A percentile compares a stretch with the other conserved stretches of the same genome.
These are phyloP conservation scores for Scaptomyza flava DNA, from an alignment of 2,888 invertebrate genomes.

Conservation along the genomic window DNA sequence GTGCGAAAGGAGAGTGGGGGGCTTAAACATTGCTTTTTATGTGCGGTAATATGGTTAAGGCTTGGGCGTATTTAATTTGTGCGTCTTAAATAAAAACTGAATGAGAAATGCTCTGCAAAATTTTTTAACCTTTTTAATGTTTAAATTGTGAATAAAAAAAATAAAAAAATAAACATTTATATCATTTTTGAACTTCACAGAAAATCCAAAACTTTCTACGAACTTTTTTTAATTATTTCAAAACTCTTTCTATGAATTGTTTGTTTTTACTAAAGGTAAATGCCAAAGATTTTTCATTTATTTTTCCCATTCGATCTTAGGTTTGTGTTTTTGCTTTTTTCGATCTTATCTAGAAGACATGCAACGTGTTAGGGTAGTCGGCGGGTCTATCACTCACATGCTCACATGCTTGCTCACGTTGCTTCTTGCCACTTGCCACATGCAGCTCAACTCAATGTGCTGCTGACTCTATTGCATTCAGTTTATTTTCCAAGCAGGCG, in stretches of 20 bases:
- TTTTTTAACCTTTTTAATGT: not conserved
- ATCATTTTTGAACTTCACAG: no score
- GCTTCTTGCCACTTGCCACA: slow-evolving; percentile 45
- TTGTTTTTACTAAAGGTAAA: not conserved
- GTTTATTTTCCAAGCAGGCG: slow-evolving; percentile 63
- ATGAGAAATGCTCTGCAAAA: slow-evolving; percentile 24
- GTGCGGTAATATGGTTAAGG: slow-evolving; percentile 45
- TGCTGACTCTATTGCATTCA: slow-evolving; percentile 48
- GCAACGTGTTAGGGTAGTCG: slow-evolving; percentile 31
- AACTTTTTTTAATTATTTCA: no score
- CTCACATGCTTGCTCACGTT: slow-evolving; percentile 21
- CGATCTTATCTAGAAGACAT: slow-evolving; percentile 16
- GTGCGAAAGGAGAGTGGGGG: not conserved
- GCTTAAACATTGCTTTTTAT: slow-evolving; percentile 28
- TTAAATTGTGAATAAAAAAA: not conserved
- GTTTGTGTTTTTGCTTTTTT: slow-evolving; percentile 6
- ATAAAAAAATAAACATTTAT: no score
- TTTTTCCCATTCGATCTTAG: not conserved
- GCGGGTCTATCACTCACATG: slow-evolving; percentile 48
- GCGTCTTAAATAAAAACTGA: slow-evolving; percentile 3
- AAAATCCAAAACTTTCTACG: not conserved
- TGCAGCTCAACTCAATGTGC: slow-evolving; percentile 52
- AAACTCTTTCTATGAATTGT: no score
- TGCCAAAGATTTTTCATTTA: not conserved
- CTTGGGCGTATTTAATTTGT: slow-evolving; percentile 37